These are phyloP conservation scores for Neofelis nebulosa DNA, from an alignment of 2,113 vertebrate species.

Conservation along the genomic window DNA sequence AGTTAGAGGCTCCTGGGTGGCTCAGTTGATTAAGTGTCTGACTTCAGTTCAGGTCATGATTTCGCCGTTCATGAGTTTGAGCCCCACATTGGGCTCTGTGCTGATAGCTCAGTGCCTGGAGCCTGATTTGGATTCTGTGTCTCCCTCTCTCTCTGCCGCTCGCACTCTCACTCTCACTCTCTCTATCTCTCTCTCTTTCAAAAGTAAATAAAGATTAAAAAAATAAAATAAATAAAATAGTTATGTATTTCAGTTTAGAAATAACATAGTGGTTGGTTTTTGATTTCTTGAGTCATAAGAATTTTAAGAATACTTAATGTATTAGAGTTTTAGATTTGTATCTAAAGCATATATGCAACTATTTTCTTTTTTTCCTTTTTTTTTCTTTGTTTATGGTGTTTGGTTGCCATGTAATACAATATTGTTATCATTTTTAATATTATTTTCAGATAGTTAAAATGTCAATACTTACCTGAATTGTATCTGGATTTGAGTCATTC, in stretches of 20 bases:
- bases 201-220: no score
- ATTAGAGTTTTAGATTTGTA: not conserved
- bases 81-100: no score
- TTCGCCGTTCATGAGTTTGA: no score
- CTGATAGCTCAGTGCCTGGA: no score
- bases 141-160: no score
- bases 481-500: not conserved
- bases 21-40: no score
- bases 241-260: not conserved
- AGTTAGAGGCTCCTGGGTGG: not conserved
- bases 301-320: not conserved
- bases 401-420: not conserved
- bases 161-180: no score
- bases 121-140: no score
- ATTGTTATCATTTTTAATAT: not conserved
- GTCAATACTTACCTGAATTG: not conserved
- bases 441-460: not conserved
- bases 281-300: not conserved
- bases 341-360: not conserved
- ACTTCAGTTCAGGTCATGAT: no score
- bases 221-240: conserved; percentile 14
- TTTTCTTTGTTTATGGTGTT: not conserved
- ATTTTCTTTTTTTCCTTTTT: not conserved
- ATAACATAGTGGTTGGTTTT: not conserved
- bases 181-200: no score